Conservation (phyloP, 2,113 vertebrate genomes). For the Catharus fuscescens region DNA sequence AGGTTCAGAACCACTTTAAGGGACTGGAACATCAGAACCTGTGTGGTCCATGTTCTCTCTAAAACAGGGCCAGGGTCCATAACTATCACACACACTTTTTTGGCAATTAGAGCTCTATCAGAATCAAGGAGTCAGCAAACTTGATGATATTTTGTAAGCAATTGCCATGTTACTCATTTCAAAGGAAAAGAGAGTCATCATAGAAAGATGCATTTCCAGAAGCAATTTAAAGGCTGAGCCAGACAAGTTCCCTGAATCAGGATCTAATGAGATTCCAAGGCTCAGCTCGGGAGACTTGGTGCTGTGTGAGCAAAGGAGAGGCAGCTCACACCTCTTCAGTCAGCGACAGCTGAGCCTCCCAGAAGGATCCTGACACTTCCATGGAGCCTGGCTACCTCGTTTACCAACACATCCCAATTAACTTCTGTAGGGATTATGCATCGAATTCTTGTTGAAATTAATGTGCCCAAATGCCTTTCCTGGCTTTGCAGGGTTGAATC, state of each 20-base stretch:
- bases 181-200: background rate
- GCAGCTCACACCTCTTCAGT: background rate
- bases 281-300: background rate
- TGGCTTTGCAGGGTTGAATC: background rate
- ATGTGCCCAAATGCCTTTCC: background rate
- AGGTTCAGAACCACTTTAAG: background rate
- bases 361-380: background rate
- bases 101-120: background rate
- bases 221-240: background rate
- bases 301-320: background rate
- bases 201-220: rapidly evolving
- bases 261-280: background rate
- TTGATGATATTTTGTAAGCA: background rate
- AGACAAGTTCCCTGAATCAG: background rate
- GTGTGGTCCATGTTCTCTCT: background rate
- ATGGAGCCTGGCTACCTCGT: background rate
- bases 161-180: background rate
- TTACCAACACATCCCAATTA: constrained; percentile 3
- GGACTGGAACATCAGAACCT: background rate
- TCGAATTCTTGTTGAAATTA: background rate
- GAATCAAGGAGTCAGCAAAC: background rate
- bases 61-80: rapidly evolving
- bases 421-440: background rate
- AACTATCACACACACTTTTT: background rate
- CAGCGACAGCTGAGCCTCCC: background rate